Evolutionary conservation across 2,797 vertebrate genomes (phyloP), one percentile per base, ranked within the genome.

Genomic region (Rhinichthys osculus): DNA sequence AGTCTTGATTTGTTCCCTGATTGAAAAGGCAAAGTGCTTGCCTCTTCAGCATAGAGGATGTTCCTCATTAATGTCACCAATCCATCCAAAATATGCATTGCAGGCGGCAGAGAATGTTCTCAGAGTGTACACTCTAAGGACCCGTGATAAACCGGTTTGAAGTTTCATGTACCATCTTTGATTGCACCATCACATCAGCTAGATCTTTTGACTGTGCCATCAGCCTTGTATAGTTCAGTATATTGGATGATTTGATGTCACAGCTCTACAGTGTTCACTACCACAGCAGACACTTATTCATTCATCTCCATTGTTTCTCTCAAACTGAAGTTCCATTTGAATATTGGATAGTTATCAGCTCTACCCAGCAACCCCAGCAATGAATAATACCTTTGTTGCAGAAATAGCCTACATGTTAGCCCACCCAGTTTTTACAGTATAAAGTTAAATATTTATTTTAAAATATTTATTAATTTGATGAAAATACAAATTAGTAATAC

Each of bases 1-100:
- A 59, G 33, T 64, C 69, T 80, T 42, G 38, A 50, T 85, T 85
- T 74, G 14, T 78, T 35, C 19, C 40, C 57, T 67, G 38, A 73
- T 73, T 78, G 30, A 81, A 85, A 59, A 71, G 10, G 7, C 50
- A 70, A 54, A 70, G n/a, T n/a, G 10, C 44, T 50, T 80, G 40
- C 62, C 38, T 69, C 47, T 30, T 42, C 14, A 38, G 21, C 33
- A 50, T 71, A 50, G 16, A 23, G 50, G 35, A 84, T 47, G 54
- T 50, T 69, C 5, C 81, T 59, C 74, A 47, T 83, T 81, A 27
- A 47, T 8, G 33, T 62, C 71, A 47, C 72, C 21, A 35, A 44
- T 70, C 50, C 50, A 67, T 77, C 23, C 38, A 30, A 78, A 78
- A 84, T 59, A 71, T 78, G 76, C n/a, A 70, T 70, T 11, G 7